These are phyloP conservation scores for Tylochromis polylepis DNA, from an alignment of 2,113 vertebrate species.

Conservation along the genomic window DNA sequence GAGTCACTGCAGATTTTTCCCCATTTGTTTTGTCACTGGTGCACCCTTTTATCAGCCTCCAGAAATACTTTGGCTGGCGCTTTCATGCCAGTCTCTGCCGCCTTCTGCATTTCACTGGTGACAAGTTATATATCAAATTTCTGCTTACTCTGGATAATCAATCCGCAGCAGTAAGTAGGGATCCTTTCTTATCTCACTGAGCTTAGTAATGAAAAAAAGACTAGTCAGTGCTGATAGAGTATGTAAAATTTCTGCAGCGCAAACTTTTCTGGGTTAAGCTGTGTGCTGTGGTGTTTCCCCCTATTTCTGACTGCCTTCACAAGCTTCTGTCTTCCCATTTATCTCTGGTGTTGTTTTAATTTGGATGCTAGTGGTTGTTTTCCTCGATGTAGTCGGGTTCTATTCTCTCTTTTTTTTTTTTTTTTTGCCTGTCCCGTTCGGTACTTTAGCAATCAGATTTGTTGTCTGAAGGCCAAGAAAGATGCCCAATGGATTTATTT, in stretches of 20 bases:
- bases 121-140: constrained; percentile 13
- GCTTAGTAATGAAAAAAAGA: constrained; percentile 8
- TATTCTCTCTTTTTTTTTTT: too few species aligned
- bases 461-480: too few species aligned
- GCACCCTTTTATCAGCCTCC: background rate
- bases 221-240: constrained; percentile 1
- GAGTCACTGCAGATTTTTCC: background rate
- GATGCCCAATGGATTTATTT: too few species aligned
- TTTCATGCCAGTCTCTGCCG: background rate
- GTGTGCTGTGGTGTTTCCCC: background rate
- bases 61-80: background rate
- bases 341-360: background rate
- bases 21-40: background rate
- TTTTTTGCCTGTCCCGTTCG: too few species aligned
- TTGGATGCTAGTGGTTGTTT: background rate
- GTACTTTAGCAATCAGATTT: too few species aligned
- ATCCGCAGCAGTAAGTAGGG: background rate
- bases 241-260: background rate
- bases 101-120: background rate
- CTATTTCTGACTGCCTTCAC: background rate
- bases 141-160: constrained; percentile 15
- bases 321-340: background rate
- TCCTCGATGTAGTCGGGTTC: background rate
- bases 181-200: constrained; percentile 4
- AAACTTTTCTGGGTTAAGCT: background rate